Evolutionary conservation across 2,797 vertebrate genomes (phyloP), one percentile per base, ranked within the genome.

Genomic region (Florisuga fusca): DNA sequence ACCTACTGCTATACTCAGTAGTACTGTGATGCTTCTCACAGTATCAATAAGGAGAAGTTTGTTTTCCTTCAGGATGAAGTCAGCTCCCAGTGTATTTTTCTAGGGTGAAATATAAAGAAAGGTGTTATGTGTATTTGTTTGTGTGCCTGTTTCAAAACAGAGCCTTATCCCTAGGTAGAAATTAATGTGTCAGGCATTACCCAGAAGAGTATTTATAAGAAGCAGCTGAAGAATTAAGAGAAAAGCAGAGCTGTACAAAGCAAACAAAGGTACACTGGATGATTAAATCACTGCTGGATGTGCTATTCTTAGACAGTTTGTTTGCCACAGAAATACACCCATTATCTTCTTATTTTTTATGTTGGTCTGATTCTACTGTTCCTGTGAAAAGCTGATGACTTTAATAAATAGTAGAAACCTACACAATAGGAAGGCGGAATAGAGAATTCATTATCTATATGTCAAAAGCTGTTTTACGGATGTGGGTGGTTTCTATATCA

Each of bases 221-320:
- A 87, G 68, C n/a, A 83, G 64, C 58, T 93, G 87, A 96, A 92
- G 59, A 72, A 80, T 59, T 85, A 89, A 89, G 51, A 31, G 66
- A 93, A 26, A 12, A 48, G 67, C 13, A 9, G 63, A 80, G 20
- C 4, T 80, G 64, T 80, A n/a, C 84, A 85, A 93, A 94, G 62
- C 75, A 95, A 93, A 81, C 64, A 76, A 91, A 73, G 63, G 25
- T 84, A 43, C 4, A 2, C 31, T 67, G 53, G 46, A 1, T 53
- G 79, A 85, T 68, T 85, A 79, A 92, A 85, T 83, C n/a, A 45
- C 25, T 95, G n/a, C 53, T 58, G 43, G 8, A 21, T 79, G 22
- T 62, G 22, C 66, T 96, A 3, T 88, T 97, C 73, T 82, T 91
- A 66, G 71, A 21, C 23, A 77, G 23, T 63, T 33, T 85, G 50